Conservation (phyloP, 2,888 invertebrate genomes). For the Hirtodrosophila cameraria region DNA sequence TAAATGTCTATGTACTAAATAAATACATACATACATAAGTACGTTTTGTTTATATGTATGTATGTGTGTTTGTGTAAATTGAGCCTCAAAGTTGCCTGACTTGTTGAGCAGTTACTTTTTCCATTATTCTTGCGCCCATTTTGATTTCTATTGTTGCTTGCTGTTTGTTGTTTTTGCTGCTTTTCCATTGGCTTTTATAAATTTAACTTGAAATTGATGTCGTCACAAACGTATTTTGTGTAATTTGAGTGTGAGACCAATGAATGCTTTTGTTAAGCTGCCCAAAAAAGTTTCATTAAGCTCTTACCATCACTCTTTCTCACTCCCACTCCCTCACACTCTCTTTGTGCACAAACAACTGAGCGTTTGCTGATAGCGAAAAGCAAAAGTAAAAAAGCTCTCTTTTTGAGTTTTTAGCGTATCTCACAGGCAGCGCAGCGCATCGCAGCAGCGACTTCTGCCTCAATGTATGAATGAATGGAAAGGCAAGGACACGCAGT, state of each 20-base stretch:
- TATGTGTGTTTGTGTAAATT: slow-evolving; percentile 46
- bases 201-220: slow-evolving; percentile 49
- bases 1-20: slow-evolving; percentile 33
- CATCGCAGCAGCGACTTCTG: too few species aligned
- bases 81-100: slow-evolving; percentile 69
- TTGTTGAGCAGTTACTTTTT: slow-evolving; percentile 76
- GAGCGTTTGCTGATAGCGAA: not conserved
- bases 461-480: slow-evolving; percentile 44
- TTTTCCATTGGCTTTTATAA: slow-evolving; percentile 76
- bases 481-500: slow-evolving; percentile 58
- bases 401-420: slow-evolving; percentile 21
- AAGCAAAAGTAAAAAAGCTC: slow-evolving; percentile 42
- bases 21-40: slow-evolving; percentile 1
- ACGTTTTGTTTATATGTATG: slow-evolving; percentile 5
- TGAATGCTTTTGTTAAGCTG: slow-evolving; percentile 35
- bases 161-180: slow-evolving; percentile 54
- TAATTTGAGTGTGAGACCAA: slow-evolving; percentile 39
- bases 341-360: not conserved
- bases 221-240: slow-evolving; percentile 54
- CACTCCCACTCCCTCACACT: not conserved
- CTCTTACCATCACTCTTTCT: not conserved
- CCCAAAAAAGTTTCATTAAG: slow-evolving; percentile 19
- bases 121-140: slow-evolving; percentile 80
- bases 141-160: slow-evolving; percentile 62
- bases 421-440: slow-evolving; percentile 7